Base-by-base conservation (phyloP, 2,113 vertebrate species). In the Xerus inauris region DNA sequence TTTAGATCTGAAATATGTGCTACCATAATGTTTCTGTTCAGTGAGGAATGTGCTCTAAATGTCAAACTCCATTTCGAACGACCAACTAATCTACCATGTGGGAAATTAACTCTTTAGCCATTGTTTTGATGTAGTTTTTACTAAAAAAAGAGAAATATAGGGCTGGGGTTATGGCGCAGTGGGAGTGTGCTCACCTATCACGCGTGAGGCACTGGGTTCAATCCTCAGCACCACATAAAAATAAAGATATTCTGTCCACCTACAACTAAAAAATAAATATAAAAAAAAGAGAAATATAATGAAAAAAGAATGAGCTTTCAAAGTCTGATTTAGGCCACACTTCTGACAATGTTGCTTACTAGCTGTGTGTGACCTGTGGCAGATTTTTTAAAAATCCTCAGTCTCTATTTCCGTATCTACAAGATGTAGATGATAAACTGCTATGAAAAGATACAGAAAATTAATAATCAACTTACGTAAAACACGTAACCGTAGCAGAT, bases 11-110 rank as follows among this genome's bases (percentile, higher is more conserved):
- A 95, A 95, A 19, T 86, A 45, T 83, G 77, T 96, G 89, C 92
- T 95, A 91, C 91, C 57, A 32, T 93, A 91, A 84, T 42, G 32
- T 81, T 88, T 47, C 92, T 91, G 17, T 94, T 97, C n/a, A 16
- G 65, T 72, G 64, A 94, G 81, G 85, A 94, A 88, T 88, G 42
- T 40, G 67, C 84, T 95, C 84, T 83, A 85, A 88, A 88, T 87
- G 82, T 96, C 94, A 94, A 45, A 73, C 54, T 96, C 65, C 42
- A 77, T 97, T 97, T 96, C 89, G 89, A 83, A 93, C 6, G 47
- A 67, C 83, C 87, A n/a, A 62, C 77, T 89, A 75, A 62, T 86
- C 59, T 32, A 40, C 86, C 49, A 65, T 67, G 87, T 96, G 80
- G 95, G 84, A 97, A 82, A 49, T 79, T 90, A 95, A 90, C 71